phyloP scores from a whole-genome alignment of 2,113 vertebrate genomes.

The Ifrita kowaldi region DNA sequence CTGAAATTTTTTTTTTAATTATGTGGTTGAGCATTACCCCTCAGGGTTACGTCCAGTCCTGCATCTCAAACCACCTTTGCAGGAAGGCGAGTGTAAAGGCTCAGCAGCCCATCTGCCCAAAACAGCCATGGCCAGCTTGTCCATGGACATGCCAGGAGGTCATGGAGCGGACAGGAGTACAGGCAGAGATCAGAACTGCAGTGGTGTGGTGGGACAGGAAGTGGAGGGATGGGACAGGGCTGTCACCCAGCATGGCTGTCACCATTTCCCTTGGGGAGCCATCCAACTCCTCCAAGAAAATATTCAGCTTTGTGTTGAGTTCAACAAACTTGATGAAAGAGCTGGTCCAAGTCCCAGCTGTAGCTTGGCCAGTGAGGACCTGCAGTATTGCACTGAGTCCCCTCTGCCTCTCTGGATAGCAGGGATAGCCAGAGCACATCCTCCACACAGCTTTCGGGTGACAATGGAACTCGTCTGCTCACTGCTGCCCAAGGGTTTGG shows the following conservation, averaged over 20 bases:
- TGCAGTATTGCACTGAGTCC: background rate
- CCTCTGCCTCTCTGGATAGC: background rate
- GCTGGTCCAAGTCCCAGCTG: background rate
- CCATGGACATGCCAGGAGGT: background rate
- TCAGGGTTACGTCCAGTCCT: background rate
- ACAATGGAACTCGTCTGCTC: background rate
- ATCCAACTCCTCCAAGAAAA: background rate
- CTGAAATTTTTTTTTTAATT: accelerated
- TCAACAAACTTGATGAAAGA: background rate
- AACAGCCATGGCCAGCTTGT: background rate
- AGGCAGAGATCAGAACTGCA: background rate
- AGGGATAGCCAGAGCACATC: background rate
- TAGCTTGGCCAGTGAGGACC: background rate
- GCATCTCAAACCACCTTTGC: background rate
- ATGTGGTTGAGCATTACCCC: background rate
- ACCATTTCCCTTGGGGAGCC: background rate
- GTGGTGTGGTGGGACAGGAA: background rate
- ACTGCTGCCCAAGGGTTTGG: background rate
- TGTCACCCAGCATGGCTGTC: background rate
- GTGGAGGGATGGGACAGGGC: background rate
- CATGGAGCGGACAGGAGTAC: background rate
- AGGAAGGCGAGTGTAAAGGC: background rate
- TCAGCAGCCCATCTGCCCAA: background rate
- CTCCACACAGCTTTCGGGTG: background rate
- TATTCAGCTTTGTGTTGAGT: background rate